Percentiles rank a stretch among this genome's conserved stretches.
phyloP scores from a whole-genome alignment of 2,888 invertebrate genomes.

The Brenthis hecate region DNA sequence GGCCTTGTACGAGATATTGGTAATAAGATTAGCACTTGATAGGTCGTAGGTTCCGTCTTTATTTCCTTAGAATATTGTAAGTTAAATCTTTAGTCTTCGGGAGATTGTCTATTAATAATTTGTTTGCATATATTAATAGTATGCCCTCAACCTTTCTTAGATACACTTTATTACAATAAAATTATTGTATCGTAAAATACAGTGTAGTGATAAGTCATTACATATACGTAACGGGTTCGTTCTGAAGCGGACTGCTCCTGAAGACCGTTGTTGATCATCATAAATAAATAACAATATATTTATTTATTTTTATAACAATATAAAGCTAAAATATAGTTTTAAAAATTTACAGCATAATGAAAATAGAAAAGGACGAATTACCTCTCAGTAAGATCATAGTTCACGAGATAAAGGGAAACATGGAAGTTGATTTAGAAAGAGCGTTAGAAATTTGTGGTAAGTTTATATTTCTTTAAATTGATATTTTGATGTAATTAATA shows the following conservation, averaged over 20 bases:
- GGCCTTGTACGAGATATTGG: no score
- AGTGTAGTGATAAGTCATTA: not conserved
- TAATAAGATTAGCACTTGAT: no score
- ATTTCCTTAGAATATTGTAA: not conserved
- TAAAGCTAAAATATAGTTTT: not conserved
- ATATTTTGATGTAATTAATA: not conserved
- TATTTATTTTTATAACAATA: not conserved
- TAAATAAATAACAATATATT: no score
- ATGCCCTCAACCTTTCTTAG: constrained; percentile 14
- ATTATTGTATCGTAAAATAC: constrained; percentile 11
- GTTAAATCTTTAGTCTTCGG: not conserved
- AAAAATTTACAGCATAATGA: constrained; percentile 37
- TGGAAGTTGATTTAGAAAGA: constrained; percentile 59
- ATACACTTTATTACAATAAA: constrained; percentile 15
- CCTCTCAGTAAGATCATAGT: not conserved
- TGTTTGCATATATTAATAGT: not conserved
- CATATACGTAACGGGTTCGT: constrained; percentile 7
- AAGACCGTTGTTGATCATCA: not conserved
- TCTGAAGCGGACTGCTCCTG: not conserved
- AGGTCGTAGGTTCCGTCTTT: no score
- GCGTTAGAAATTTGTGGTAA: constrained; percentile 65
- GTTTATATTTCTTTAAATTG: constrained; percentile 15
- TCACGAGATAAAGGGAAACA: constrained; percentile 23
- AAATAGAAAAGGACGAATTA: constrained; percentile 29
- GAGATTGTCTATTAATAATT: constrained; percentile 2